Base-by-base conservation (phyloP, 2,888 invertebrate genomes). In the Gnatocerus cornutus region DNA sequence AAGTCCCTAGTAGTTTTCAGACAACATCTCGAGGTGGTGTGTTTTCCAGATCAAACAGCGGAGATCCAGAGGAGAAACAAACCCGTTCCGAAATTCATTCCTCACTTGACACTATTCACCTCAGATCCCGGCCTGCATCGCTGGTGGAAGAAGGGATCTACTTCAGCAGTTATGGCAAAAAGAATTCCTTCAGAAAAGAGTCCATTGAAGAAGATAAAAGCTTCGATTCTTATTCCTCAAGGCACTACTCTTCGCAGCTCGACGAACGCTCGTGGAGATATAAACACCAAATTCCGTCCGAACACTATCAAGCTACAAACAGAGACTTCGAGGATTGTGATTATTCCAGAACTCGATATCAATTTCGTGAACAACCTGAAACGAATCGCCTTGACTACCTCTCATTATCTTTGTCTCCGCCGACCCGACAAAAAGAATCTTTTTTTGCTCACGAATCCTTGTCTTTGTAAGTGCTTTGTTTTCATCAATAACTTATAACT, bases 351-450 rank as follows among this genome's bases (percentile, higher is more conserved):
- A 67, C 56, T 64, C 69, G 71, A 61, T 67, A 71, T 66, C 68
- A 72, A 66, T 69, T 58, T 59, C 67, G 67, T 50, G 74, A 74
- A 62, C 63, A 69, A 56, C 66, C 63, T 41, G 71, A 78, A 71
- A 72, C 76, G 58, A 72, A 80, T 64, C 80, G 81, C 55, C 78
- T 80, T 62, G 82, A 83, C 72, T 81, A 81, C 77, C 78, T 82
- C 58, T 84, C 83, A 45, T 75, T 83, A 52, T 84, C 84, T 62
- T 77, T 82, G 46, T 81, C 81, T 39, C 82, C 82, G 50, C 80
- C 81, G 50, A 75, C 77, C 61, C 76, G 78, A 46, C 76, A 78
- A 52, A 77, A 76, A 71, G 77, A 81, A 73, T 74, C 76, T 64
- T 70, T 76, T 52, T 69, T 59, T 48, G 56, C 46, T 48, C 62